Conservation (phyloP, 2,113 vertebrate genomes). For the Fulica atra region DNA sequence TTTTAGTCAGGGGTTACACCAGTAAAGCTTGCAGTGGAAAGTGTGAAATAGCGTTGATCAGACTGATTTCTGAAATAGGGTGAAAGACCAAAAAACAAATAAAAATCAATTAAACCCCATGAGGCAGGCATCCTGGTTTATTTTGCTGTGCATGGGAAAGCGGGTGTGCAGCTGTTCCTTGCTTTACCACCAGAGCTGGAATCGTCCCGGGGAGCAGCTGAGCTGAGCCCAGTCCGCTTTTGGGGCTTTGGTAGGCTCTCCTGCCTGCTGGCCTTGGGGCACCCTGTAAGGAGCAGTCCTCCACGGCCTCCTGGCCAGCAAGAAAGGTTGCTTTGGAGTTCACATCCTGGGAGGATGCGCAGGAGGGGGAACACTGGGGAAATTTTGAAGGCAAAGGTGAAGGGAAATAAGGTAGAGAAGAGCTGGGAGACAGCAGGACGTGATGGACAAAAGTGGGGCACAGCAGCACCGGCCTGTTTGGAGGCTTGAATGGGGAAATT, state of each 20-base stretch:
- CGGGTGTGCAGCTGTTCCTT: slow-evolving; percentile 27
- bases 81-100: slow-evolving; percentile 66
- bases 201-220: neutral
- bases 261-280: accelerated
- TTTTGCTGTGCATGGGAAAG: slow-evolving; percentile 31
- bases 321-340: neutral
- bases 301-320: neutral
- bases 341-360: neutral
- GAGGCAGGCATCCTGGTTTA: slow-evolving; percentile 53
- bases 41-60: slow-evolving; percentile 73
- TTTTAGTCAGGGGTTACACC: slow-evolving; percentile 39
- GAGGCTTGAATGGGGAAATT: neutral
- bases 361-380: neutral
- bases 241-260: neutral
- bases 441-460: neutral
- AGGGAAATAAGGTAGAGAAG: neutral
- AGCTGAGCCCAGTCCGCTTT: neutral
- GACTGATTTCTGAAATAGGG: slow-evolving; percentile 68
- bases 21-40: slow-evolving; percentile 25
- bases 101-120: slow-evolving; percentile 73
- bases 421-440: neutral
- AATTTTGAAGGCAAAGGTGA: neutral
- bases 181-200: neutral
- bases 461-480: neutral
- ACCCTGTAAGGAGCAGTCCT: neutral